Evolutionary conservation across 2,888 invertebrate species (phyloP).

Genomic region (Pristionchus arcanus): DNA sequence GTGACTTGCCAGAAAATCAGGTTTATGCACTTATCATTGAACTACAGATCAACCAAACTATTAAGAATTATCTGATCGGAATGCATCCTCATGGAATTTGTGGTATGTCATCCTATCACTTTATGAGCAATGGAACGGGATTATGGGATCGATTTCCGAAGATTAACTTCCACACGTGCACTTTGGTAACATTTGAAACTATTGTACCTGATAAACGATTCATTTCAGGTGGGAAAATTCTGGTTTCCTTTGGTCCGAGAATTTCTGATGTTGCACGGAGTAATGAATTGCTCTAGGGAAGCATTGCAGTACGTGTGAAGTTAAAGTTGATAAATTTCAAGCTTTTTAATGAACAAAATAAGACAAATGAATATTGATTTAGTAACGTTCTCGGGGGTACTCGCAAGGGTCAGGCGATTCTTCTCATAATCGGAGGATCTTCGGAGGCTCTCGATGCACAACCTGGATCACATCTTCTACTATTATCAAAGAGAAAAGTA

Average conservation of each 20-base stretch:
- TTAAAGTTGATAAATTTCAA: no score
- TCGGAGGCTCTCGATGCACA: slow-evolving; percentile 72
- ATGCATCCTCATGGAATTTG: slow-evolving; percentile 48
- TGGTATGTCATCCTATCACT: slow-evolving; percentile 11
- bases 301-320: background rate
- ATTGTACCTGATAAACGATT: background rate
- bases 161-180: slow-evolving; percentile 32
- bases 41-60: background rate
- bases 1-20: background rate
- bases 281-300: slow-evolving; percentile 46
- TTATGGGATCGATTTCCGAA: slow-evolving; percentile 23
- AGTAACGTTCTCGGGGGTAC: slow-evolving; percentile 58
- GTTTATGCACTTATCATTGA: background rate
- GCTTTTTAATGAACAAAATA: background rate
- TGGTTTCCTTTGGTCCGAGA: slow-evolving; percentile 19
- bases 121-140: slow-evolving; percentile 45
- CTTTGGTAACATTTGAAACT: background rate
- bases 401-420: slow-evolving; percentile 65
- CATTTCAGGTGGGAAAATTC: slow-evolving; percentile 29
- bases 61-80: slow-evolving; percentile 46
- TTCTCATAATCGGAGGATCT: slow-evolving; percentile 72
- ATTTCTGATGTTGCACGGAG: slow-evolving; percentile 47
- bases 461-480: slow-evolving; percentile 68
- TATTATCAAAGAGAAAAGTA: slow-evolving; percentile 63
- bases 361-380: background rate